These are phyloP conservation scores for Gnathonemus echidnorhynchus DNA, from an alignment of 2,113 vertebrate species.

Conservation along the genomic window DNA sequence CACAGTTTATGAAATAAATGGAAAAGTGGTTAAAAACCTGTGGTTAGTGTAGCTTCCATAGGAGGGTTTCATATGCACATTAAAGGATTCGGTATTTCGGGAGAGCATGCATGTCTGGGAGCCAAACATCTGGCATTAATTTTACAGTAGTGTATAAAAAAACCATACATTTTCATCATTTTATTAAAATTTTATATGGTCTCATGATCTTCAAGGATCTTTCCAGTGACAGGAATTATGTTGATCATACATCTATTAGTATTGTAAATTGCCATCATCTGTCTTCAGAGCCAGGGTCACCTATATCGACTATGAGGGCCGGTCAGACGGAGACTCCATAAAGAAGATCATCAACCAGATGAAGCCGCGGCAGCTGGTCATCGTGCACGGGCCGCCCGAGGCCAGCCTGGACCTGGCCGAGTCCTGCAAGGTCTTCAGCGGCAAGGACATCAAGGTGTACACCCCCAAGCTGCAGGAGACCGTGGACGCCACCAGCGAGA, in stretches of 20 bases:
- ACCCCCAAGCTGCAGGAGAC: slow-evolving; percentile 94
- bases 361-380: slow-evolving; percentile 90
- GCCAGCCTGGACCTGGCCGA: slow-evolving; percentile 91
- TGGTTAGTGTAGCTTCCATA: neutral
- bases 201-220: neutral
- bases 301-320: slow-evolving; percentile 97
- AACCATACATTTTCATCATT: neutral
- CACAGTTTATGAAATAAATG: too few relatives aligned
- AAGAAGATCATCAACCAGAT: slow-evolving; percentile 99
- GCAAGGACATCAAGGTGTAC: slow-evolving; percentile 97
- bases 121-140: neutral
- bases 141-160: neutral
- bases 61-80: neutral
- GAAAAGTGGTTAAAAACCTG: too few relatives aligned
- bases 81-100: neutral
- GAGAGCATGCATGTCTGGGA: neutral
- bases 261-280: neutral
- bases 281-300: slow-evolving; percentile 79
- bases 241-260: neutral
- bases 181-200: neutral
- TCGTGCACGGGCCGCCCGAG: slow-evolving; percentile 90
- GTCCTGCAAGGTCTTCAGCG: slow-evolving; percentile 89
- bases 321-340: slow-evolving; percentile 96
- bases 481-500: slow-evolving; percentile 92
- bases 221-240: neutral